Conservation (phyloP, 2,797 vertebrate species). For the Ceryle rudis region DNA sequence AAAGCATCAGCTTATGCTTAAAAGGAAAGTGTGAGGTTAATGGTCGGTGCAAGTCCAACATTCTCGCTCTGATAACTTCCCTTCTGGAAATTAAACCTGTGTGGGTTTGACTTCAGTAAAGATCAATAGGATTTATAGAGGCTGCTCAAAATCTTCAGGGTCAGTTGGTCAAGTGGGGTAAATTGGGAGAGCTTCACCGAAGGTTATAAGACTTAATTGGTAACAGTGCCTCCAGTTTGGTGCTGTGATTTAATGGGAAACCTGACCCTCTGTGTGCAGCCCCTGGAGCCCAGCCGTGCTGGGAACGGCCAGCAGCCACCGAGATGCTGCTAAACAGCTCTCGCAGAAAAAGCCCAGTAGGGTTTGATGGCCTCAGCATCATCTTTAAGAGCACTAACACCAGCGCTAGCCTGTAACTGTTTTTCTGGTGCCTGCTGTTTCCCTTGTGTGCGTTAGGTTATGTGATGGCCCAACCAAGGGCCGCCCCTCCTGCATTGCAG, state of each 20-base stretch:
- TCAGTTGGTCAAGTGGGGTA: constrained; percentile 47
- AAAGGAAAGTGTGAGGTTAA: background rate
- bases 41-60: background rate
- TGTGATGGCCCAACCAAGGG: background rate
- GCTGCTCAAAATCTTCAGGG: background rate
- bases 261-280: background rate
- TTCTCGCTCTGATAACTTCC: background rate
- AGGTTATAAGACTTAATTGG: background rate
- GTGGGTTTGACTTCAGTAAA: background rate
- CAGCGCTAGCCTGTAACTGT: background rate
- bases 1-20: background rate
- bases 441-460: fast-evolving
- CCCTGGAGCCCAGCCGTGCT: background rate
- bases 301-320: background rate
- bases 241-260: background rate
- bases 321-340: background rate
- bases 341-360: background rate
- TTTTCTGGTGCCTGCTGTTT: background rate
- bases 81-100: background rate
- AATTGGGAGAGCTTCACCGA: background rate
- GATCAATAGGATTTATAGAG: constrained; percentile 16
- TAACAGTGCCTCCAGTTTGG: background rate
- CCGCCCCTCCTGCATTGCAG: background rate
- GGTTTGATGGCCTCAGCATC: background rate
- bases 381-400: background rate